phyloP scores from a whole-genome alignment of 2,888 invertebrate species.

The Neelides folsomi region DNA sequence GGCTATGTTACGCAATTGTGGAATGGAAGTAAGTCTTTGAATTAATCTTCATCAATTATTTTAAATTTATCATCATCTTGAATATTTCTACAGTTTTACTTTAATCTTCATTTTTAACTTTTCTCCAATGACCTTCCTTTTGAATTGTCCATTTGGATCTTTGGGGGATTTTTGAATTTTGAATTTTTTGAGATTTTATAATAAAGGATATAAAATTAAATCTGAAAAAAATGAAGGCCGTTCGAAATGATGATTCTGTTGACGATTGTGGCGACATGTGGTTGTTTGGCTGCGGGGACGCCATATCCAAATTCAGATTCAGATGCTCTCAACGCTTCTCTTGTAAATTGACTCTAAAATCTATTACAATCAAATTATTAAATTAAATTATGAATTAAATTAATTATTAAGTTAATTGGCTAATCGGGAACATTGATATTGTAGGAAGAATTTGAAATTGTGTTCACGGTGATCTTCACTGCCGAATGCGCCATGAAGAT shows the following conservation, averaged over 20 bases:
- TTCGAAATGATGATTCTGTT: conserved; percentile 49
- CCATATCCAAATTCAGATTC: conserved; percentile 48
- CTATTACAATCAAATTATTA: not conserved
- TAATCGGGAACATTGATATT: conserved; percentile 12
- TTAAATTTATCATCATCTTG: no score
- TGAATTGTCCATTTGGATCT: no score
- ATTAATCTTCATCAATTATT: no score
- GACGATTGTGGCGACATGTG: conserved; percentile 50
- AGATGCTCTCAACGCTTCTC: conserved; percentile 43
- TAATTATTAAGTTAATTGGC: not conserved
- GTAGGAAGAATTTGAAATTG: conserved; percentile 47
- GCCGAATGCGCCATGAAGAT: conserved; percentile 49
- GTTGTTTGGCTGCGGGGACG: conserved; percentile 46
- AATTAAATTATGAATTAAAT: not conserved
- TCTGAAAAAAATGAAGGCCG: conserved; percentile 37
- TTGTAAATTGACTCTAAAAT: conserved; percentile 39
- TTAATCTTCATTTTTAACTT: no score
- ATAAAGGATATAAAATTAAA: not conserved
- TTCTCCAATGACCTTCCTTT: no score
- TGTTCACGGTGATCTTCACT: conserved; percentile 50
- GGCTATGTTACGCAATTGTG: conserved; percentile 25
- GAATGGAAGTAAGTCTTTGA: conserved; percentile 33
- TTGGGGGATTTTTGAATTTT: no score
- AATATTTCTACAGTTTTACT: no score
- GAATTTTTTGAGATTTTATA: no score